These are phyloP conservation scores for Anabas testudineus DNA, from an alignment of 2,797 vertebrate species.

Conservation along the genomic window DNA sequence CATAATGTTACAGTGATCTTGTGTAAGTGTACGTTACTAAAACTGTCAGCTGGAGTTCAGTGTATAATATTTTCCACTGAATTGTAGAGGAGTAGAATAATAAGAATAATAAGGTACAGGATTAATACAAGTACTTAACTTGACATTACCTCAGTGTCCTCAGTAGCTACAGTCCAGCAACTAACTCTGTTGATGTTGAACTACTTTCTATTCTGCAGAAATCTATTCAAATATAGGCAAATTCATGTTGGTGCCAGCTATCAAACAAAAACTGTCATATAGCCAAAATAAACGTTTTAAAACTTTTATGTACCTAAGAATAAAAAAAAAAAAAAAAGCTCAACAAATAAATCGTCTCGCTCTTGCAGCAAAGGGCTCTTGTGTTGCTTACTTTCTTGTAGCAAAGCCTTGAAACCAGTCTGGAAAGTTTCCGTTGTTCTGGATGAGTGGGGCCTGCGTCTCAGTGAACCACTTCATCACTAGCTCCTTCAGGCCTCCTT, in stretches of 20 bases:
- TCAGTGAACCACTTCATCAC: constrained; percentile 85
- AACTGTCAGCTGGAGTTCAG: not conserved
- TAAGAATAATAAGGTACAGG: not conserved
- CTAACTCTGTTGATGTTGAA: not conserved
- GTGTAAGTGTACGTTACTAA: too few relatives aligned
- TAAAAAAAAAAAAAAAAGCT: too few relatives aligned
- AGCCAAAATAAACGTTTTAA: not conserved
- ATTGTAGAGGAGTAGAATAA: not conserved
- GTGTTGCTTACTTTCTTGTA: constrained; percentile 85
- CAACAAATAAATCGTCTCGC: not conserved
- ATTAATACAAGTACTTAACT: not conserved
- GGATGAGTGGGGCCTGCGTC: constrained; percentile 79
- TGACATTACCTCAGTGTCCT: not conserved
- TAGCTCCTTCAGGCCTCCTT: constrained; percentile 79
- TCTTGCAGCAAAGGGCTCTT: not conserved
- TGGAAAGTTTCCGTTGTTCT: constrained; percentile 82
- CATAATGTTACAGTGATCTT: too few relatives aligned
- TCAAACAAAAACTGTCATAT: not conserved
- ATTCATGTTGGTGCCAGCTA: not conserved
- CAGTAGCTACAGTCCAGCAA: not conserved
- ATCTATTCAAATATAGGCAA: not conserved
- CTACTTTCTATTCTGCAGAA: not conserved
- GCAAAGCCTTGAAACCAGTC: constrained; percentile 89
- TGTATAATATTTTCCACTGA: not conserved
- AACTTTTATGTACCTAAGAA: not conserved